Evolutionary conservation across 2,888 invertebrate genomes (phyloP).

Genomic region (Orchesellides sinensis): DNA sequence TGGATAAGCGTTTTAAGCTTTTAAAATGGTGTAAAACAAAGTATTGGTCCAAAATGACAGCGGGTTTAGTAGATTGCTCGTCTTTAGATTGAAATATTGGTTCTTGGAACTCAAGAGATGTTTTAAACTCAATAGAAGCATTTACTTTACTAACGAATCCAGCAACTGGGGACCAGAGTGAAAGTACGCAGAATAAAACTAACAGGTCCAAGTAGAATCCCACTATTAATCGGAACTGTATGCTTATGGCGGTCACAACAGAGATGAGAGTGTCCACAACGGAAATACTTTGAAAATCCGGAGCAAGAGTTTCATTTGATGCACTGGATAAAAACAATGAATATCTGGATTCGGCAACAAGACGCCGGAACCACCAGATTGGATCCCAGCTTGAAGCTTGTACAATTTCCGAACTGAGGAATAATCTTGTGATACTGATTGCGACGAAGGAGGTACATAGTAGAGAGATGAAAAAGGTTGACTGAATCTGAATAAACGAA

Average conservation of each 20-base stretch:
- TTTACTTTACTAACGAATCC: not conserved
- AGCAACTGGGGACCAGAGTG: conserved; percentile 37
- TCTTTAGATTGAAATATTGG: not conserved
- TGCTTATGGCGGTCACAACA: not conserved
- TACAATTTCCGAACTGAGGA: not conserved
- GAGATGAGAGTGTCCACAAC: not conserved
- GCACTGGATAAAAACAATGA: not conserved
- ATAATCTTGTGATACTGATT: conserved; percentile 11
- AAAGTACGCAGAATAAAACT: conserved; percentile 17
- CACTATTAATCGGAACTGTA: conserved; percentile 28
- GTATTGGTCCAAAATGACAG: not conserved
- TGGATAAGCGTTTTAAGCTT: conserved; percentile 10
- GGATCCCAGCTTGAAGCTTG: not conserved
- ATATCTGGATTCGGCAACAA: conserved; percentile 14
- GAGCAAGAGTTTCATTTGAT: not conserved
- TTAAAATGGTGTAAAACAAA: conserved; percentile 15
- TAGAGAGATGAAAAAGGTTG: not conserved
- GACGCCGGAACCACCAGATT: not conserved
- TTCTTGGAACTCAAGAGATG: not conserved
- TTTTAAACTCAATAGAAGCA: not conserved
- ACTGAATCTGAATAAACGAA: conserved; percentile 22
- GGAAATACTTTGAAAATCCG: not conserved
- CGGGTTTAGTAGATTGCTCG: not conserved
- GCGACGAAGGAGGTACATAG: conserved; percentile 19
- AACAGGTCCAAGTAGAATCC: conserved; percentile 43